Evolutionary conservation across 2,888 invertebrate genomes (phyloP), one percentile per base, ranked within the genome.

Genomic region (Ormyrus rosae): DNA sequence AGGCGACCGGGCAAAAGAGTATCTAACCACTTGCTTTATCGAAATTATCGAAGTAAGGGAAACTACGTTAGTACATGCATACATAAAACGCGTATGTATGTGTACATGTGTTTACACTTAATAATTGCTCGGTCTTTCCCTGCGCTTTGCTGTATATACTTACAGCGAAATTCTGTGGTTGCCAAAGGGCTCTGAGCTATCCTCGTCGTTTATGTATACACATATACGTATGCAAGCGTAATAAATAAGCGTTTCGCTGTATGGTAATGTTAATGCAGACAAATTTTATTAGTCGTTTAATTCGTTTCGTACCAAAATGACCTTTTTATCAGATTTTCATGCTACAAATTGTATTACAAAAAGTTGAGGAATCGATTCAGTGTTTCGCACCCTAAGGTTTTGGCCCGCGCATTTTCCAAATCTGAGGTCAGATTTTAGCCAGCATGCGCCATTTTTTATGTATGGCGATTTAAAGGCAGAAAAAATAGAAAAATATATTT

Each of bases 111-210:
- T 79, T 79, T 79, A 73, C 79, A 68, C 69, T 71, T 67, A 69
- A 81, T 76, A 78, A 79, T 79, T 81, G 72, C 71, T 71, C 61
- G 48, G 10, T 48, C 55, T 71, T 46, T 60, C 55, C 60, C 63
- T 53, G n/a, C 10, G 10, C 19, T 65, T 34, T 34, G 34, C 34
- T 34, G 34, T 34, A 34, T 34, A 34, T 65, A 55, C 46, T 64
- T 63, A 45, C 58, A 53, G 63, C 50, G 61, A 61, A 70, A 78
- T 71, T 81, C 46, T 50, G 61, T 64, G 74, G 73, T 74, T 70
- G 61, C 74, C 61, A 71, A 69, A 70, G 78, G 74, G 74, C 46
- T 71, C 65, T 74, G 61, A 70, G 67, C 55, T 64, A 9, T 64
- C 64, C 60, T 72, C 19, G n/a, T 6, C 3, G 19, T 53, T 72